Conservation (phyloP, 2,888 invertebrate genomes). For the Pseudococcus jackbeardsleyi region DNA sequence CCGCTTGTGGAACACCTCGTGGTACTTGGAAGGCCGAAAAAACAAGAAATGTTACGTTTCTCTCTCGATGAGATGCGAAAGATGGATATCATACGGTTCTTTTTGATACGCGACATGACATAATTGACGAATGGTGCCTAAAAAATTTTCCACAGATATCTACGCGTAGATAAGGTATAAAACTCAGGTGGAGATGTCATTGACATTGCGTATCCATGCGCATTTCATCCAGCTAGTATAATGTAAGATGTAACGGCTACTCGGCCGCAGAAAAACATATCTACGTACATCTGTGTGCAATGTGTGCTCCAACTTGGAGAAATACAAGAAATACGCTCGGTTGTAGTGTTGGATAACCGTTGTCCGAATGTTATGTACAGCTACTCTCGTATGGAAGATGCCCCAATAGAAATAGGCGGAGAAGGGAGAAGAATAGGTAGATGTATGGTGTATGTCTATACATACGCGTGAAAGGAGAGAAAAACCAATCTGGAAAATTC, state of each 20-base stretch:
- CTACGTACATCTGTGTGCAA: background rate
- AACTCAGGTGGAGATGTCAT: background rate
- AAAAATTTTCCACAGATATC: background rate
- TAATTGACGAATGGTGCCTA: conserved; percentile 18
- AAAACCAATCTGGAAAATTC: conserved; percentile 24
- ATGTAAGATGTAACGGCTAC: conserved; percentile 7
- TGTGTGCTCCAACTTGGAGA: background rate
- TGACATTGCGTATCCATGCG: background rate
- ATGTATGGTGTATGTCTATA: background rate
- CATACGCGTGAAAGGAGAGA: background rate
- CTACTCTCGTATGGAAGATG: background rate
- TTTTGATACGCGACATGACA: conserved; percentile 20
- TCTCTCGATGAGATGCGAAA: background rate
- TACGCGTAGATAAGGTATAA: background rate
- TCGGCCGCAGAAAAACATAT: background rate
- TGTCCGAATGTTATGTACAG: background rate
- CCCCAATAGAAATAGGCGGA: background rate
- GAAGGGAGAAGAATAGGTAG: background rate
- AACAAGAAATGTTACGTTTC: background rate
- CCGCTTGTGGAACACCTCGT: background rate
- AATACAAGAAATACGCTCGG: background rate
- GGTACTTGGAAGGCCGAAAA: conserved; percentile 11
- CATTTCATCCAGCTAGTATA: background rate
- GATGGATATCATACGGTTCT: conserved; percentile 28
- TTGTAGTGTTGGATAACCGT: background rate